Evolutionary conservation across 2,113 vertebrate genomes (phyloP).

Genomic region (Anas platyrhynchos): DNA sequence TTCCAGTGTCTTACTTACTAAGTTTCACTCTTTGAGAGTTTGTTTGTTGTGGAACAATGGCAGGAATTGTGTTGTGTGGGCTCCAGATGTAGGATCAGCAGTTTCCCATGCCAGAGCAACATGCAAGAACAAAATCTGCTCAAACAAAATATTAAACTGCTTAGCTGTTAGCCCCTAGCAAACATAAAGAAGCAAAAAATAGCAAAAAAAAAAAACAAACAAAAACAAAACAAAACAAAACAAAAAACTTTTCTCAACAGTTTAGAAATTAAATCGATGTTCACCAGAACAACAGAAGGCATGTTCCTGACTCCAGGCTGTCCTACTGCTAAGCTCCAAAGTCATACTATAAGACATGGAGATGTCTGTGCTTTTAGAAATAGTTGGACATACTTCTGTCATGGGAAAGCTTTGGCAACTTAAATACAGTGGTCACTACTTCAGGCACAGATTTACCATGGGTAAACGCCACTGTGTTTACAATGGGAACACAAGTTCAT

Average conservation of each 20-base stretch:
- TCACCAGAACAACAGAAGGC: not conserved
- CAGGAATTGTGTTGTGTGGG: constrained; percentile 3
- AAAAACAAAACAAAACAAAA: not conserved
- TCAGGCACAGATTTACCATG: not conserved
- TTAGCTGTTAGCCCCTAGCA: constrained; percentile 1
- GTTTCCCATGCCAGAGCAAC: constrained; percentile 11
- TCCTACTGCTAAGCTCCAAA: not conserved
- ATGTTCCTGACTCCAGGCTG: not conserved
- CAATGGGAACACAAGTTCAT: constrained; percentile 15
- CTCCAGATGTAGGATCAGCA: constrained; percentile 22
- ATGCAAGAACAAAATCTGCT: constrained; percentile 4
- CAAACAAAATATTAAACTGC: not conserved
- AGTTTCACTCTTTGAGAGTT: constrained; percentile 8
- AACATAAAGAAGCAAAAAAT: constrained; percentile 18
- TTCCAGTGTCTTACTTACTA: not conserved
- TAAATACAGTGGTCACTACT: not conserved
- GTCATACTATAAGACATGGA: not conserved
- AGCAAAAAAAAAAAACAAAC: not conserved
- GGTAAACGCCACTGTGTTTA: not conserved
- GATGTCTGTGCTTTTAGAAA: not conserved
- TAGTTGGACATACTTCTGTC: not conserved
- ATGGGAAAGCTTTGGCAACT: not conserved
- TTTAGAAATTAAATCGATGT: constrained; percentile 8
- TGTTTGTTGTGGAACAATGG: not conserved
- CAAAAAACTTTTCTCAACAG: constrained; percentile 24